Evolutionary conservation across 1,140 invertebrate genomes (phyloP).

Genomic region (Leptonema lineaticorne): DNA sequence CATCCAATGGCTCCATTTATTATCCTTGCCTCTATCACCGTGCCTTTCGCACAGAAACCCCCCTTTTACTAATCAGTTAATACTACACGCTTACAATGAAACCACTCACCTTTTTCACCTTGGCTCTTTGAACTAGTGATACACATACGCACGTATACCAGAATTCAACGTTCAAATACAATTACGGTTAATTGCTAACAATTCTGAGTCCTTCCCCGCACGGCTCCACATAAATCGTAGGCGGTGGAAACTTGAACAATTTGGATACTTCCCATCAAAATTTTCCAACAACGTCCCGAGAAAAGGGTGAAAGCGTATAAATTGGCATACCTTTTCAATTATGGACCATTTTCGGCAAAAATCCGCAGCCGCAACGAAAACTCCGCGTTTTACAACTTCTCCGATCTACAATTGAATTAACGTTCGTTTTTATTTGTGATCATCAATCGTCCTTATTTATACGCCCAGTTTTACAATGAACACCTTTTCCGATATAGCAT

Average conservation of each 20-base stretch:
- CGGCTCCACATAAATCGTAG: not conserved
- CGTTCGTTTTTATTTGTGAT: too few species aligned
- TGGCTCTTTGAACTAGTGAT: not conserved
- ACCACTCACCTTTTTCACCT: not conserved
- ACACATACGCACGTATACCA: not conserved
- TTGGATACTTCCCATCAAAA: too few species aligned
- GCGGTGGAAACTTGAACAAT: not conserved
- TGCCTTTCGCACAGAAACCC: not conserved
- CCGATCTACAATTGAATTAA: too few species aligned
- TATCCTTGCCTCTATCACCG: constrained; percentile 7
- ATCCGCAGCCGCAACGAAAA: too few species aligned
- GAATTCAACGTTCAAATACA: not conserved
- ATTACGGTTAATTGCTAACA: not conserved
- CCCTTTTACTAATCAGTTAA: constrained; percentile 9
- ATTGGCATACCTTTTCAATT: too few species aligned
- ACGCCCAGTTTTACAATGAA: too few species aligned
- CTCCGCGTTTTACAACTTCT: too few species aligned
- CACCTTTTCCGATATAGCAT: too few species aligned
- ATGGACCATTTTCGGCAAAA: too few species aligned
- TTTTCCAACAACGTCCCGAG: too few species aligned
- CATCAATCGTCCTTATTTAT: too few species aligned
- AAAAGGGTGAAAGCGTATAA: too few species aligned
- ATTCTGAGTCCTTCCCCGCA: not conserved
- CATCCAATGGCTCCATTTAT: constrained; percentile 14
- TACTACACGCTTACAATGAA: not conserved